Evolutionary conservation across 2,888 invertebrate genomes (phyloP), one percentile per base, ranked within the genome.

Genomic region (Argyresthia albistria): DNA sequence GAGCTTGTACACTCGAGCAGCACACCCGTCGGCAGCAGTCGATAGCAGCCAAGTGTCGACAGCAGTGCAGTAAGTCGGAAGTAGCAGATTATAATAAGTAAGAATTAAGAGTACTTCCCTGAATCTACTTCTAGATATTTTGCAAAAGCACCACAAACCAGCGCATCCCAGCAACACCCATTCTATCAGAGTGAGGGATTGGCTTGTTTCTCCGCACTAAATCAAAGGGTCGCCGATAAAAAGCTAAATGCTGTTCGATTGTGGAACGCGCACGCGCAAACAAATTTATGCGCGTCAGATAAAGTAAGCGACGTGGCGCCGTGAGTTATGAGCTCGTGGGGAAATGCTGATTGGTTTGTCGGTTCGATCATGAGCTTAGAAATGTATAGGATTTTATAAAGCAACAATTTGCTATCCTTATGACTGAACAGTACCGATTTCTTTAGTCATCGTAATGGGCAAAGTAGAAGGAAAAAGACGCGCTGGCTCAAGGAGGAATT

Each of bases 241-340:
- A 86, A 83, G 82, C 80, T 84, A 86, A 87, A 86, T 83, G 83
- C 80, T 80, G 81, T 74, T 77, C 83, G 86, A 87, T 87, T 78
- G 78, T 70, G 61, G 56, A 48, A 47, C 35, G 39, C 45, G 50
- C 50, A 16, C 11, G 47, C 47, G 80, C 74, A 79, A 78, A 80
- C 80, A 80, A 80, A 83, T 82, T 80, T 78, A 79, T 80, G 73
- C 71, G 57, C 66, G 69, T 60, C 80, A 83, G 86, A 84, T 86
- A 87, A 83, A 84, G 84, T 83, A 82, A 75, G 72, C 68, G 73
- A 65, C 69, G 60, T 63, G 54, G 54, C 59, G 48, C 56, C 50
- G 75, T 81, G 81, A 83, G 67, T 76, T 83, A 83, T 84, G 68
- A 25, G 25, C 3, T 25, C 25, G 25, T 25, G 25, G 25, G 25